Percentiles rank a stretch among this genome's conserved stretches.
phyloP scores from a whole-genome alignment of 1,140 invertebrate genomes.

The Scaptomyza graminum region DNA sequence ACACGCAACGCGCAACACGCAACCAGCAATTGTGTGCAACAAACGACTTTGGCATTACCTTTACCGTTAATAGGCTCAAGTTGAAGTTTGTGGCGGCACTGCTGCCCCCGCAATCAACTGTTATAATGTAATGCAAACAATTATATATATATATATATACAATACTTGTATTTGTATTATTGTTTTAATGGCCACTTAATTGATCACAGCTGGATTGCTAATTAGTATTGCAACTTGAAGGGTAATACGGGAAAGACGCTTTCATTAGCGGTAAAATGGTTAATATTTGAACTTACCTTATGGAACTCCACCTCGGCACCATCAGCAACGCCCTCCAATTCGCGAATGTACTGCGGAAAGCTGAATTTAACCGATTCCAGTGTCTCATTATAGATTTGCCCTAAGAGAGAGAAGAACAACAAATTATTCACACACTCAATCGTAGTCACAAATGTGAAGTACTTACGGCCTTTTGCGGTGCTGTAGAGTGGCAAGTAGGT shows the following conservation, averaged over 20 bases:
- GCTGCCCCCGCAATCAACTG: conserved; percentile 6
- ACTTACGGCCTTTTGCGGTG: conserved; percentile 87
- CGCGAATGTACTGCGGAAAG: conserved; percentile 92
- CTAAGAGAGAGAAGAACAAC: conserved; percentile 32
- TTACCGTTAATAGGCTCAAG: conserved; percentile 40
- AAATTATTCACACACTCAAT: conserved; percentile 27
- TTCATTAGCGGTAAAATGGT: not conserved
- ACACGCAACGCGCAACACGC: conserved; percentile 22
- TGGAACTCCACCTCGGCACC: conserved; percentile 92
- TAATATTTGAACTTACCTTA: conserved; percentile 85
- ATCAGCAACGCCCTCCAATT: conserved; percentile 93
- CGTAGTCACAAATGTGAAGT: not conserved
- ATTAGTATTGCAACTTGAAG: conserved; percentile 18
- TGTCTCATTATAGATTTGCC: conserved; percentile 89
- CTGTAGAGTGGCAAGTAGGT: conserved; percentile 89
- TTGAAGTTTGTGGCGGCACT: conserved; percentile 25
- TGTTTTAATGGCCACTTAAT: conserved; percentile 62
- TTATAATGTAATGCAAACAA: conserved; percentile 22
- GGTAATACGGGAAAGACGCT: too few species aligned
- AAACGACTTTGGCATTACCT: conserved; percentile 43
- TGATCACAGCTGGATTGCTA: conserved; percentile 48
- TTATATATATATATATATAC: too few species aligned
- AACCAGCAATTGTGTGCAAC: conserved; percentile 24
- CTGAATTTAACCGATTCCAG: conserved; percentile 87
- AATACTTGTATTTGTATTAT: too few species aligned